Evolutionary conservation across 2,113 vertebrate genomes (phyloP).

Genomic region (Apaloderma vittatum): DNA sequence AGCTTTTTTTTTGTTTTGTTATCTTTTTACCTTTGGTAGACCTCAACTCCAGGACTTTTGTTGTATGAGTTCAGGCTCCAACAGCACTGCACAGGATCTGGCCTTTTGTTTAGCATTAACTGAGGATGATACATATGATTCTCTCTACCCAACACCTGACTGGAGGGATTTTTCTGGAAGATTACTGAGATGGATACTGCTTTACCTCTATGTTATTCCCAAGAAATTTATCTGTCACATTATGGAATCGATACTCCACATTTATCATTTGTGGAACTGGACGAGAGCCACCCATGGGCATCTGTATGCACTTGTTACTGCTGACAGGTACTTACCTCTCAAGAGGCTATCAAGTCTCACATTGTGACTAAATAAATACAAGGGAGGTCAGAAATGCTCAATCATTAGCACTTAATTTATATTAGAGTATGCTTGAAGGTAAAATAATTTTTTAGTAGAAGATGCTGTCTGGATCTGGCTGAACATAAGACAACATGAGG

Average conservation of each 20-base stretch:
- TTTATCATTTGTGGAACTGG: neutral
- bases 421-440: neutral
- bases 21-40: neutral
- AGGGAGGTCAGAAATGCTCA: neutral
- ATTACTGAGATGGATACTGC: rapidly evolving
- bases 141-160: neutral
- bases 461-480: neutral
- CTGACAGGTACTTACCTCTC: neutral
- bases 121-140: neutral
- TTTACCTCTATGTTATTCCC: neutral
- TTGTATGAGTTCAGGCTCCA: neutral
- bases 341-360: neutral
- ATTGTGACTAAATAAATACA: neutral
- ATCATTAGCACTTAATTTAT: neutral
- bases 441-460: neutral
- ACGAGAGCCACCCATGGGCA: neutral
- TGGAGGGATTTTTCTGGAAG: neutral
- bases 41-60: neutral
- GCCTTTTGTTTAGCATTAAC: neutral
- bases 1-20: neutral
- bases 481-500: neutral
- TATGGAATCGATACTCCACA: neutral
- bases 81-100: neutral
- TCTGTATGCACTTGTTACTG: neutral
- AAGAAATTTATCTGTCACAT: neutral